Percentiles rank a stretch among this genome's conserved stretches.
Conservation (phyloP, 2,888 invertebrate species). For the Balanococcus diminutus region DNA sequence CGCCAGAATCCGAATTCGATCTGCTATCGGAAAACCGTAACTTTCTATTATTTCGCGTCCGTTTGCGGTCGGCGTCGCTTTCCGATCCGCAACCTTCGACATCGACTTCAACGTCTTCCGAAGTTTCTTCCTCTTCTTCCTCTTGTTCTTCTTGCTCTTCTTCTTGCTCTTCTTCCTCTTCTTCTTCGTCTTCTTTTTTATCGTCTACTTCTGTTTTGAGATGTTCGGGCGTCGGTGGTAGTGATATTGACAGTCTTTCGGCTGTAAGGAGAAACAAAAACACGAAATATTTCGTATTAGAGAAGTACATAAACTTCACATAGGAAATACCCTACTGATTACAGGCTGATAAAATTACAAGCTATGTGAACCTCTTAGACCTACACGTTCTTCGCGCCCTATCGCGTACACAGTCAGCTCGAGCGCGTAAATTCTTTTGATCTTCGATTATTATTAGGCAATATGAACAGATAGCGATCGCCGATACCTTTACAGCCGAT, state of each 20-base stretch:
- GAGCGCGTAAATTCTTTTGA: slow-evolving; percentile 11
- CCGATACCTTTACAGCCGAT: neutral
- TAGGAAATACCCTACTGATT: neutral
- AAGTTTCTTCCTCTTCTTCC: slow-evolving; percentile 49
- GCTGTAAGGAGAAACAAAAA: neutral
- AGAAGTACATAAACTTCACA: no score
- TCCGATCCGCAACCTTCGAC: slow-evolving; percentile 51
- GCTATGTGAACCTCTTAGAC: neutral
- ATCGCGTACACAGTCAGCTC: neutral
- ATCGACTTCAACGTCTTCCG: slow-evolving; percentile 50
- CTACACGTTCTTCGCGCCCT: neutral
- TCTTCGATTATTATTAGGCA: neutral
- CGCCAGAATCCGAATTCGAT: slow-evolving; percentile 49
- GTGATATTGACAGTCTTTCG: slow-evolving; percentile 49
- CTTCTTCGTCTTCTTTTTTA: slow-evolving; percentile 35
- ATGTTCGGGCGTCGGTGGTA: slow-evolving; percentile 43
- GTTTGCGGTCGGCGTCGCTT: slow-evolving; percentile 43
- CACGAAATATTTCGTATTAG: neutral
- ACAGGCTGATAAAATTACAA: neutral
- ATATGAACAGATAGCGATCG: neutral
- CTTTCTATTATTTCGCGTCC: slow-evolving; percentile 25
- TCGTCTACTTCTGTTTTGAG: slow-evolving; percentile 30
- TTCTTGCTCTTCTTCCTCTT: slow-evolving; percentile 44
- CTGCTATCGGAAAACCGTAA: slow-evolving; percentile 45
- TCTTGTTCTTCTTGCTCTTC: slow-evolving; percentile 42